Evolutionary conservation across 2,888 invertebrate genomes (phyloP), one percentile per base, ranked within the genome.

Genomic region (Oscheius onirici): DNA sequence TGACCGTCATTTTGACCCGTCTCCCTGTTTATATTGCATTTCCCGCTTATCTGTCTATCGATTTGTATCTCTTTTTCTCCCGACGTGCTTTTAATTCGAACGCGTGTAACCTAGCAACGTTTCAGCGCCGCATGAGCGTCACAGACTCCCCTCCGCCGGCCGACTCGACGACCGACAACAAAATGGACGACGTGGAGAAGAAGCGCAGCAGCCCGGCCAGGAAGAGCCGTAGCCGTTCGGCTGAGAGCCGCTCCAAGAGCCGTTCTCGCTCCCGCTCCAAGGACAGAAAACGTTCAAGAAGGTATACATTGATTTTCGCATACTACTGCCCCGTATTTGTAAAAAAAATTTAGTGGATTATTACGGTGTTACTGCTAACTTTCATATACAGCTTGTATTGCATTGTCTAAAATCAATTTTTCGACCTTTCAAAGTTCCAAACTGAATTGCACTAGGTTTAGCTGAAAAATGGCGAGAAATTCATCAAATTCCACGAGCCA

Each of bases 241-340:
- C 34, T 8, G 34, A 57, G 34, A 60, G 60, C 41, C 51, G 70
- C 15, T 70, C 70, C 20, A 70, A 63, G 43, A 55, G 57, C 22
- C 63, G 70, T 17, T 34, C 63, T 5, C 61, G 66, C 15, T 66
- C 66, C 20, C 66, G 46, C 3, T 46, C 49, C 5, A 58, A 51
- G 49, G 61, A 61, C 17, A 51, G 28, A 22, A 63, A 70, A 22
- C 69, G 69, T n/a, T 69, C 69, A 5, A 46, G 70, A 20, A 63
- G 63, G 63, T 63, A 13, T 11, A 51, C 51, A 51, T 51, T 17
- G 20, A 17, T 11, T 51, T 11, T 17, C 6, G 20, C 17, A 20
- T 51, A 17, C 17, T 51, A 51, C 6, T 51, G 6, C 8, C 20
- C 15, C 43, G 10, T 43, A 43, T 43, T 43, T 43, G 10, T 43